Evolutionary conservation across 1,140 invertebrate species (phyloP), one percentile per base, ranked within the genome.

Genomic region (Tetramorium parvispinum): DNA sequence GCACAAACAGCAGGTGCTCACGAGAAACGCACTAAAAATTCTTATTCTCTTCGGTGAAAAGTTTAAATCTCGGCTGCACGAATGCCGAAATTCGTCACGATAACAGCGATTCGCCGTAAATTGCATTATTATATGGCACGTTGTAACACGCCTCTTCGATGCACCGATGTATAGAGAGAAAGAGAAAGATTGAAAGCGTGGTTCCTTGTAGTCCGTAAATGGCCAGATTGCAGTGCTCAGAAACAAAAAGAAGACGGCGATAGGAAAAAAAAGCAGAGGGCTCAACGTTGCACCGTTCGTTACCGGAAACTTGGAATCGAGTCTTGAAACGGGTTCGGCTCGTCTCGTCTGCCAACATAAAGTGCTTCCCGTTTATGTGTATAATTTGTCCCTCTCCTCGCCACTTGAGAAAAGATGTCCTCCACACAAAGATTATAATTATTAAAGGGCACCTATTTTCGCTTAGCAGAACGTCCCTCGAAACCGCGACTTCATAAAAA

Each of bases 121-220:
- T 83, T 83, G 68, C 68, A 73, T 83, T 83, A 83, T 83, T 83
- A 83, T 82, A 82, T 75, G 27, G 79, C 53, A 27, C 3, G 68
- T 40, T 37, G 27, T 75, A 75, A 73, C 66, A 82, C 79, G 79
- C 66, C 79, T 82, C 43, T 73, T 82, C 79, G 79, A 82, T 82
- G 79, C 66, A 59, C 79, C 24, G 66, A 46, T 6, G 24, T n/a
- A n/a, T 13, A 71, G 40, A 71, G 5, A 46, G 55, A 16, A 7
- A 53, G 13, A 53, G 32, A 43, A 4, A 32, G 32, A 32, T 32
- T 32, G 32, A 32, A 32, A 32, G 37, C 46, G n/a, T 21, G 68
- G 66, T 85, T 85, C 40, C 65, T 37, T 81, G 63, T 83, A 87
- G 70, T 51, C 78, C 51, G 55, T 87, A 86, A 88, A 83, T 66